Evolutionary conservation across 2,797 vertebrate genomes (phyloP), one percentile per base, ranked within the genome.

Genomic region (Epinephelus awoara): DNA sequence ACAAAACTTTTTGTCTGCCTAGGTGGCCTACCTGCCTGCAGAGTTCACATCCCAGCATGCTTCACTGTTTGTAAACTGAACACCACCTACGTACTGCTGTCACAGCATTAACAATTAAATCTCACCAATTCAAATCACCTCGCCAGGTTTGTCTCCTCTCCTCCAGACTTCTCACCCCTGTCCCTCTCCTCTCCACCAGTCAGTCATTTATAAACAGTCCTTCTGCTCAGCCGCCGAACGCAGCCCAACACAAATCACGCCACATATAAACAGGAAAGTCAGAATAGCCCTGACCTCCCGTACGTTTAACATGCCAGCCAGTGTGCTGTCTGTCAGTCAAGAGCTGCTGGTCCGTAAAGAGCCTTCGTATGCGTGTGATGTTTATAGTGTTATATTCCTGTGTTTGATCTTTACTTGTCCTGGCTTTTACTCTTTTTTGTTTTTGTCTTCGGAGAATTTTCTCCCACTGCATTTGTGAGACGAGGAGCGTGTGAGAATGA

Each of bases 201-300:
- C 78, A 93, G 63, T 68, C 87, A 27, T 88, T 80, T 89, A 72
- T 90, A 91, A 92, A 91, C 92, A 90, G 57, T 61, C 82, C 66
- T 61, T 67, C 75, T 12, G 51, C 67, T 77, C 46, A 10, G 83
- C 77, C 61, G 46, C 19, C 34, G 9, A 87, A 81, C 52, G 49
- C 76, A 42, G 79, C 77, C 83, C 77, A 11, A 82, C 80, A 77
- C 80, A 80, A 89, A 88, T 75, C 86, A 73, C 21, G 29, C 74
- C 71, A 65, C 67, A 67, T 82, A 75, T 93, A 94, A 95, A 95
- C 89, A 94, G 92, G 89, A 95, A 95, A 89, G 88, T 72, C 84
- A 72, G 90, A 93, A 90, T 83, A 67, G 85, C 77, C 80, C 65
- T 75, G 72, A 85, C 83, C 84, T 85, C 85, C 75, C 9, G 9